Base-by-base conservation (phyloP, 2,888 invertebrate genomes). In the Silvanus unidentatus region DNA sequence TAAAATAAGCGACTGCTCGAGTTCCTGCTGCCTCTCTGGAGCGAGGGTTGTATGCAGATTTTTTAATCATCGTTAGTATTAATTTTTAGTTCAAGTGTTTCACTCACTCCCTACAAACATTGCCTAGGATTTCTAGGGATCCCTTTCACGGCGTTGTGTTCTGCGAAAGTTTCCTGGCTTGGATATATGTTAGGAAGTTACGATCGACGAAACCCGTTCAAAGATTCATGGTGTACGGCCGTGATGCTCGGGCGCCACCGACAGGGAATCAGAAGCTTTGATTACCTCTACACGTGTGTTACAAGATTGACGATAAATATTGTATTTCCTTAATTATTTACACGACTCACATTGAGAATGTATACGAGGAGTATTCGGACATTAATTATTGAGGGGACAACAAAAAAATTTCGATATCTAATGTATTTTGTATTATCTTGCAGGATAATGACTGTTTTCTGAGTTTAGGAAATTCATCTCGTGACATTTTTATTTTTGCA, bases 41-140 rank as follows among this genome's bases (percentile, higher is more conserved):
- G 48, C 49, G 53, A 49, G 54, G 59, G 55, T 45, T 49, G 49
- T 55, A 59, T 60, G 60, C 57, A 59, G 57, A 60, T 61, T 61
- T 60, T 61, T 61, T 60, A 61, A 61, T 61, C 59, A 60, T 58
- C 58, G 58, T 60, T 58, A 58, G 60, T 59, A 61, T 60, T 59
- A 61, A 60, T 60, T 58, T 60, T 58, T 54, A 44, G 55, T 53
- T 55, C 52, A 50, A 54, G 54, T 53, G 50, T 54, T 52, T 32
- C 42, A 14, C 41, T 44, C 48, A 43, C 39, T 47, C 45, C 45
- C 32, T 35, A 22, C 3, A 3, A 5, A 22, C 8, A 22, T 22
- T 5, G 22, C 22, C n/a, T n/a, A n/a, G 22, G 8, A 22, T 8
- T 5, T 22, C 22, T 22, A 22, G 22, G 8, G 3, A 22, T 5